A percentile compares a stretch with the other conserved stretches of the same genome.
Conservation (phyloP, 53 echinoderm and acorn worm genomes). For the Mesocentrotus franciscanus region DNA sequence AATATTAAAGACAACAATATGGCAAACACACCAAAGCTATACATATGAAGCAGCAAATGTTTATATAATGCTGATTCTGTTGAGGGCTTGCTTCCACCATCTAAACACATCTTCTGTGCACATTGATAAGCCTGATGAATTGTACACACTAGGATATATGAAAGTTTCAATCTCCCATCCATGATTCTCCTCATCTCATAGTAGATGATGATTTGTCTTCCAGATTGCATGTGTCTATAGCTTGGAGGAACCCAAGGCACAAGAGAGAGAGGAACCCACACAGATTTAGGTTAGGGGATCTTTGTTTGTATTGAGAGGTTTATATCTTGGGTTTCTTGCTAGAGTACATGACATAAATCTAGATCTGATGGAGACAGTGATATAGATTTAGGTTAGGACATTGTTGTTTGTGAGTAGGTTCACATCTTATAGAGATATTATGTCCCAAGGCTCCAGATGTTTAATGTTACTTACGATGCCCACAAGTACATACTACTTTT, state of each 20-base stretch:
- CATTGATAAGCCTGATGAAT: constrained; percentile 39
- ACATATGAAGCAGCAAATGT: neutral
- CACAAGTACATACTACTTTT: too few relatives aligned
- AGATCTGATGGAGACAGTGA: neutral
- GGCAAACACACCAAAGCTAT: neutral
- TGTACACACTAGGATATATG: neutral
- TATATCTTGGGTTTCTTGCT: neutral
- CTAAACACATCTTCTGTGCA: constrained; percentile 25
- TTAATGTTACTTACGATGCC: too few relatives aligned
- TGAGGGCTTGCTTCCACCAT: neutral
- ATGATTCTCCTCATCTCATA: constrained; percentile 29
- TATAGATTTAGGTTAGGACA: neutral
- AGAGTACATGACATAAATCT: neutral
- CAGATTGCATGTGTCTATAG: constrained; percentile 34
- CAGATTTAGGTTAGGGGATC: constrained; percentile 13
- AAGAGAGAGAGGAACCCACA: neutral
- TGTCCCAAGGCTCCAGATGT: neutral
- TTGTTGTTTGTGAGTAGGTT: neutral
- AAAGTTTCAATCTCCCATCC: constrained; percentile 45
- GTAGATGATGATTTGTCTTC: constrained; percentile 43
- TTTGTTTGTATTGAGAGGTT: neutral
- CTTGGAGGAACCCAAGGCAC: neutral
- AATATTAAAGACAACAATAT: neutral
- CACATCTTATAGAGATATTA: neutral
- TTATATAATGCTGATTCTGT: neutral